Conservation (phyloP, 2,888 invertebrate species). For the Aphidoletes aphidimyza region DNA sequence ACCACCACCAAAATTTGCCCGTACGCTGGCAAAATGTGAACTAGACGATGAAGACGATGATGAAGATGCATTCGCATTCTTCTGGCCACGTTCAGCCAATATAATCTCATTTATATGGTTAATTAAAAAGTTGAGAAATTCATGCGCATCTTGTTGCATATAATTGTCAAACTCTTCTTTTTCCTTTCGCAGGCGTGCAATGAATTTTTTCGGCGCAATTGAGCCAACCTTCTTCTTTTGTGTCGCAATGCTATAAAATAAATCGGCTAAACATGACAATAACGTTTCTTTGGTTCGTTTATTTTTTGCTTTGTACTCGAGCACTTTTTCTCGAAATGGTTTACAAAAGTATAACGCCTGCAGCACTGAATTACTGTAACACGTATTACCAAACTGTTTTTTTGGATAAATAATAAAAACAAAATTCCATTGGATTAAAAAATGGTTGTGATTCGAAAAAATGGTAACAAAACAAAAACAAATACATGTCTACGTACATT, state of each 20-base stretch:
- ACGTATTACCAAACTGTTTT: slow-evolving; percentile 99
- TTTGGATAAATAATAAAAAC: slow-evolving; percentile 62
- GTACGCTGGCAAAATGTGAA: slow-evolving; percentile 5
- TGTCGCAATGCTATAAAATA: slow-evolving; percentile 99
- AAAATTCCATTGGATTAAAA: not conserved
- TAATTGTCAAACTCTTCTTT: slow-evolving; percentile 99
- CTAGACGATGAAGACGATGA: slow-evolving; percentile 52
- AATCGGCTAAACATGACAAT: slow-evolving; percentile 96
- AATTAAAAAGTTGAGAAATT: slow-evolving; percentile 98
- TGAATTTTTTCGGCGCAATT: slow-evolving; percentile 99
- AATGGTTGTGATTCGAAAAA: not conserved
- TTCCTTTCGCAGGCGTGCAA: slow-evolving; percentile 96
- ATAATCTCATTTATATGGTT: slow-evolving; percentile 99
- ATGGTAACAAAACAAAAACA: slow-evolving; percentile 1
- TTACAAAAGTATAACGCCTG: slow-evolving; percentile 99
- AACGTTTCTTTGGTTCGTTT: slow-evolving; percentile 97
- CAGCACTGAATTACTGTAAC: slow-evolving; percentile 99
- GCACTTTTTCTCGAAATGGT: slow-evolving; percentile 97
- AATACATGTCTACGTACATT: slow-evolving; percentile 79
- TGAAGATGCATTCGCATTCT: slow-evolving; percentile 57
- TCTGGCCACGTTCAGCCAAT: slow-evolving; percentile 73
- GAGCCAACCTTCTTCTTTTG: slow-evolving; percentile 99
- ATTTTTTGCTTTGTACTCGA: slow-evolving; percentile 97
- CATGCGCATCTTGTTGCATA: slow-evolving; percentile 99
- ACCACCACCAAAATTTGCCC: not conserved